Evolutionary conservation across 1,140 invertebrate species (phyloP).

Genomic region (Drosophila funebris): DNA sequence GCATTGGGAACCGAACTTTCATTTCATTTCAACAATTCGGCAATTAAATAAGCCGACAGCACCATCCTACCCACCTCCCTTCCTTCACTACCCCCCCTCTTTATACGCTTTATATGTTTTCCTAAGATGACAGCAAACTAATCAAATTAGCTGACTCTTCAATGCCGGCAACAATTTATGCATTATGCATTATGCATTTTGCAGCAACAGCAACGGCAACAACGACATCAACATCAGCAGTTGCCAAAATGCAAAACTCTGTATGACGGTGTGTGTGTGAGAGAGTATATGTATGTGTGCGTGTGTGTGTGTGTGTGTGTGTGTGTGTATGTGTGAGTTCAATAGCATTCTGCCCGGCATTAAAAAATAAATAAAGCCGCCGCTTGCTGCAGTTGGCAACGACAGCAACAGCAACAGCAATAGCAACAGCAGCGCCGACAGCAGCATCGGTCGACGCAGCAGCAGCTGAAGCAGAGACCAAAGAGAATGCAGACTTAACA

Average conservation of each 20-base stretch:
- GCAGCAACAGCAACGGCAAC: conserved; percentile 35
- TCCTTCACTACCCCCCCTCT: neutral
- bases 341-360: conserved; percentile 75
- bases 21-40: conserved; percentile 1
- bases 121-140: conserved; percentile 39
- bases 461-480: neutral
- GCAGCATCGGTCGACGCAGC: neutral
- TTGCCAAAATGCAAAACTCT: conserved; percentile 29
- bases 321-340: conserved; percentile 60
- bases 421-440: conserved; percentile 1
- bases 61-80: neutral
- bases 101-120: conserved; percentile 14
- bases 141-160: conserved; percentile 46
- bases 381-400: conserved; percentile 52
- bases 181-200: conserved; percentile 59
- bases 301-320: neutral
- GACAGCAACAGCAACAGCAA: conserved; percentile 1
- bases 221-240: conserved; percentile 5
- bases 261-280: neutral
- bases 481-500: conserved; percentile 8
- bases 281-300: neutral
- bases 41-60: neutral
- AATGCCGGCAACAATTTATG: conserved; percentile 47
- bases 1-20: neutral
- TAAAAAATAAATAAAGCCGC: conserved; percentile 77